These are phyloP conservation scores for Mesochorus sp. DNA, from an alignment of 2,888 invertebrate species.

Conservation along the genomic window DNA sequence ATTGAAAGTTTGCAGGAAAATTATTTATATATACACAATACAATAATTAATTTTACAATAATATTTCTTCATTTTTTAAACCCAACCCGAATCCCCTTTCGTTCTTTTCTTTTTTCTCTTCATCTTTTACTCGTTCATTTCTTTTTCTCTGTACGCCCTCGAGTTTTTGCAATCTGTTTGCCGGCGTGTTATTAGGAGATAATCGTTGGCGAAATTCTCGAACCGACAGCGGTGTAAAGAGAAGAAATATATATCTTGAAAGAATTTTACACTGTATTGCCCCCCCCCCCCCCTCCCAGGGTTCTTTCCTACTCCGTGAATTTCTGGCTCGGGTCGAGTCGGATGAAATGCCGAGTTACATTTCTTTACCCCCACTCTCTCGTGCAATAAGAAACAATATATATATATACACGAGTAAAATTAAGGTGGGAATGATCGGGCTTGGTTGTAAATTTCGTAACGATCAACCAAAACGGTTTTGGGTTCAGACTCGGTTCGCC, in stretches of 20 bases:
- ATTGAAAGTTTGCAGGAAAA: too few species aligned
- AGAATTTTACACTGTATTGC: conserved; percentile 7
- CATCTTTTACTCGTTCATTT: neutral
- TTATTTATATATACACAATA: too few species aligned
- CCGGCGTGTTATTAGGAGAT: conserved; percentile 53
- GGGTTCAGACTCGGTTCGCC: neutral
- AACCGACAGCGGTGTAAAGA: conserved; percentile 5
- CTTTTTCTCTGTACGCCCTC: conserved; percentile 17
- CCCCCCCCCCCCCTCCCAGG: neutral
- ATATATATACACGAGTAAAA: neutral
- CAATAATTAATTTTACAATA: too few species aligned
- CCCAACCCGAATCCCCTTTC: too few species aligned
- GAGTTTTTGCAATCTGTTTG: conserved; percentile 38
- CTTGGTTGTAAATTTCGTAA: conserved; percentile 18
- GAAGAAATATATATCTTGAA: conserved; percentile 38
- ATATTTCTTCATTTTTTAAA: too few species aligned
- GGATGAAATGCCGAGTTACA: conserved; percentile 5
- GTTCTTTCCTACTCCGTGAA: neutral
- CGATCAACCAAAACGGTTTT: neutral
- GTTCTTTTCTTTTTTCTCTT: conserved; percentile 3
- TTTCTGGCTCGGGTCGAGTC: neutral
- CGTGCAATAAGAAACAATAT: neutral
- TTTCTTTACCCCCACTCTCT: neutral
- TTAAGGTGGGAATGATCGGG: neutral
- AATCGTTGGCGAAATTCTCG: conserved; percentile 44